These are phyloP conservation scores for Chirona hameri DNA, from an alignment of 2,888 invertebrate genomes.

Conservation along the genomic window DNA sequence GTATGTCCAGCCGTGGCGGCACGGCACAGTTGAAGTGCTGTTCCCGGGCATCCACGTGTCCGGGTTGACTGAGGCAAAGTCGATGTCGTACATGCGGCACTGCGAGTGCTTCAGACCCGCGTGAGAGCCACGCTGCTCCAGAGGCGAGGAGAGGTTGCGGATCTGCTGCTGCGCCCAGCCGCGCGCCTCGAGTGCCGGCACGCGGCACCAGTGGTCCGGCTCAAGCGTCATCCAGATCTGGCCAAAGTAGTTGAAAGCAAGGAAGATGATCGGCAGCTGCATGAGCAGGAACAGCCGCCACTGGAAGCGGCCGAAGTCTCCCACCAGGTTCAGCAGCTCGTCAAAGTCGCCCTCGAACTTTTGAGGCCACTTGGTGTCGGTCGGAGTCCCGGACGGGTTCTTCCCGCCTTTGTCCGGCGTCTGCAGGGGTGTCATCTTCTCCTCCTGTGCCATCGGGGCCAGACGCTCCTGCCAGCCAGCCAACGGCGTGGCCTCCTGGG, in stretches of 20 bases:
- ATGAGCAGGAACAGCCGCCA: neutral
- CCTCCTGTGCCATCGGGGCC: no score
- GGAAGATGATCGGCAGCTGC: slow-evolving; percentile 65
- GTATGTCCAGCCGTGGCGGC: slow-evolving; percentile 76
- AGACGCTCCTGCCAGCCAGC: no score
- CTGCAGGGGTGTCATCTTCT: no score
- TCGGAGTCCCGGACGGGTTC: no score
- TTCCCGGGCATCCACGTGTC: slow-evolving; percentile 62
- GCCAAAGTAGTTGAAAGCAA: slow-evolving; percentile 32
- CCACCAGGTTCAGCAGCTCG: slow-evolving; percentile 73
- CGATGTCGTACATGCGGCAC: slow-evolving; percentile 73
- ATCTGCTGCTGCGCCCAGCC: slow-evolving; percentile 59
- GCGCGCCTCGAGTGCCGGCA: slow-evolving; percentile 61
- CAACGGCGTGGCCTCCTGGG: no score
- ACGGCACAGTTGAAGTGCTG: slow-evolving; percentile 65
- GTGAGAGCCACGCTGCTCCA: slow-evolving; percentile 41
- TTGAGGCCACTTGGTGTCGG: neutral
- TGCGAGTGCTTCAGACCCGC: slow-evolving; percentile 52
- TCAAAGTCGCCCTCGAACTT: slow-evolving; percentile 62
- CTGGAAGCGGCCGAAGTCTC: slow-evolving; percentile 81
- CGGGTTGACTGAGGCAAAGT: slow-evolving; percentile 57
- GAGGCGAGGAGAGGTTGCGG: slow-evolving; percentile 62
- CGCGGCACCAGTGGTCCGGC: slow-evolving; percentile 77
- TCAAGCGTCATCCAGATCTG: slow-evolving; percentile 59
- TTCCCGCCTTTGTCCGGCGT: no score